These are phyloP conservation scores for Meloidogyne hapla DNA, from an alignment of 1,140 invertebrate species.

Conservation along the genomic window DNA sequence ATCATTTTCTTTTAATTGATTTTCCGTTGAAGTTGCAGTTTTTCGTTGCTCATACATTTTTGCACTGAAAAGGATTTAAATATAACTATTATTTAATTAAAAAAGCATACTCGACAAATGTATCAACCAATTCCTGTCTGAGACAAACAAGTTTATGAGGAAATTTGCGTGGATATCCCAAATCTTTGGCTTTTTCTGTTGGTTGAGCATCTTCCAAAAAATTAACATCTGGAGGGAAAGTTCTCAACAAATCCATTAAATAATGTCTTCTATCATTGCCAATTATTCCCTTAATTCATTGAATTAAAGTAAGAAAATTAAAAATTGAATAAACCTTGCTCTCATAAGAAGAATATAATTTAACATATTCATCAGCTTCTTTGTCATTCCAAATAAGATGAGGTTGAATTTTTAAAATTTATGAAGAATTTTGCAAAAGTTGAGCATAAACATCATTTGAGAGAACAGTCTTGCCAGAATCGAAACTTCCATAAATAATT, in stretches of 20 bases:
- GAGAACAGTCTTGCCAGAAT: too few relatives aligned
- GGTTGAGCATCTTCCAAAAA: constrained; percentile 75
- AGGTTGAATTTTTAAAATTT: constrained; percentile 88
- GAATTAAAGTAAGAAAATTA: background rate
- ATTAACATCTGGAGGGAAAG: constrained; percentile 97
- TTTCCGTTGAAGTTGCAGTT: background rate
- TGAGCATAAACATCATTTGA: constrained; percentile 17
- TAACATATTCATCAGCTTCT: constrained; percentile 76
- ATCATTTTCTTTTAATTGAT: constrained; percentile 3
- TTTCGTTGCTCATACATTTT: background rate
- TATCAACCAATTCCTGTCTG: constrained; percentile 91
- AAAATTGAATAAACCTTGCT: constrained; percentile 77
- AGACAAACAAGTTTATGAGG: constrained; percentile 92
- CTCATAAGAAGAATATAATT: constrained; percentile 94
- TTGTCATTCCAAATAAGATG: constrained; percentile 81
- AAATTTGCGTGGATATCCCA: constrained; percentile 83
- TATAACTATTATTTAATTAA: background rate
- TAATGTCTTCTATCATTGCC: constrained; percentile 97
- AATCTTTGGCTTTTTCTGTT: constrained; percentile 62
- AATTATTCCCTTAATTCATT: constrained; percentile 78
- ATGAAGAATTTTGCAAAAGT: constrained; percentile 48
- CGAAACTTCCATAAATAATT: too few relatives aligned
- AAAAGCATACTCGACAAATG: constrained; percentile 80
- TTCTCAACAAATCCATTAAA: constrained; percentile 89
- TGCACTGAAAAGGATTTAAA: background rate